Evolutionary conservation across 2,113 vertebrate genomes (phyloP), one percentile per base, ranked within the genome.

Genomic region (Gavialis gangeticus): DNA sequence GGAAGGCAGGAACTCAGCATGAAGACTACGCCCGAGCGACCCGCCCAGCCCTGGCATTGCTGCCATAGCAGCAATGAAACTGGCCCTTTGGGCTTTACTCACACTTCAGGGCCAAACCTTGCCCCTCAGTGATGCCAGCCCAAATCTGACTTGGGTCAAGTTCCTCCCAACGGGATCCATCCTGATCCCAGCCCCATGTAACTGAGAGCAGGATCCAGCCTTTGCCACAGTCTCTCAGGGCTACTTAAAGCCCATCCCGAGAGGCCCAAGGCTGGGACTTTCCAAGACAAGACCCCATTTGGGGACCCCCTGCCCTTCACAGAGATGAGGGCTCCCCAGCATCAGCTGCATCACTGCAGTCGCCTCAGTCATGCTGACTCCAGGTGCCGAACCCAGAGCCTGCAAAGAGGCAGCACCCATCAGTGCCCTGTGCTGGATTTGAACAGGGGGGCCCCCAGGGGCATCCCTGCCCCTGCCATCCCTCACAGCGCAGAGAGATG

Each of bases 401-500:
- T 89, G 58, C 3, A 0, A 0, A 75, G 79, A 54, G 27, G 46
- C 46, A 46, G 46, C 46, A 46, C 46, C 46, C 46, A 46, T 46
- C 46, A 7, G 17, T 0, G 1, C 4, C 11, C 21, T 69, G 60
- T 15, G 16, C 1, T 46, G 76, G 76, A n/a, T 0, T 28, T 69
- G 90, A 58, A 66, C 0, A 3, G 90, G 24, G 55, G 25, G 18
- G 18, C 6, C 18, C 64, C 22, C 46, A 82, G 58, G 73, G 30
- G 13, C 37, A 30, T 28, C 27, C 58, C 37, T 5, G 3, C 1
- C 64, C 85, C 81, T 21, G n/a, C 54, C 71, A 57, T 10, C 4
- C 0, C 12, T 60, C 0, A 0, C 4, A 12, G 79, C n/a, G 19
- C 30, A 66, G 25, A 0, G 1, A 2, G 79, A 60, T 54, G 54